These are phyloP conservation scores for Neolamprologus multifasciatus DNA, from an alignment of 2,797 vertebrate species.

Conservation along the genomic window DNA sequence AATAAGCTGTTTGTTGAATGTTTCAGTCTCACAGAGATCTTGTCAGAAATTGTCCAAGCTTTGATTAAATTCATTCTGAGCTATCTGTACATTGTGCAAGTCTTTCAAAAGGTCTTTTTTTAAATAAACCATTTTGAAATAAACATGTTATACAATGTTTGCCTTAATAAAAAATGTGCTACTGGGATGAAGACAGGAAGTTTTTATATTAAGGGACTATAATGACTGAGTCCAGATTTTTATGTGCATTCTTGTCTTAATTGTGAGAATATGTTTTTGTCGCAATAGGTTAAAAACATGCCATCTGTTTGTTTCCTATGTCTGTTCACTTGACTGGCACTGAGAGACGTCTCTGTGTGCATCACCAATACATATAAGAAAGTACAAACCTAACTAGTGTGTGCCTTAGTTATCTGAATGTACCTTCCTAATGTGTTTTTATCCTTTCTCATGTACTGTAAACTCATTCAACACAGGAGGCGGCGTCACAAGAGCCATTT, in stretches of 20 bases:
- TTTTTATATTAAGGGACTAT: not conserved
- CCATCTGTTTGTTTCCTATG: not conserved
- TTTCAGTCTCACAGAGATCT: not conserved
- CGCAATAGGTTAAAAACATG: not conserved
- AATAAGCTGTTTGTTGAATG: not conserved
- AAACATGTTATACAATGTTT: not conserved
- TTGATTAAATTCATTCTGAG: not conserved
- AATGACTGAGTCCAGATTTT: not conserved
- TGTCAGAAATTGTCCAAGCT: not conserved
- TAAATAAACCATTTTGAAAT: not conserved
- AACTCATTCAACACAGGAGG: not conserved
- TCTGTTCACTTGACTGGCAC: not conserved
- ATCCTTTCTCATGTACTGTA: not conserved
- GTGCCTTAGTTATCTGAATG: constrained; percentile 58
- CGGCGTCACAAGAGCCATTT: not conserved
- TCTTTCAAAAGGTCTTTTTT: not conserved
- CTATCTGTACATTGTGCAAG: not conserved
- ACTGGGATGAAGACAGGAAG: not conserved
- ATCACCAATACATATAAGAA: not conserved
- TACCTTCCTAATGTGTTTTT: not conserved
- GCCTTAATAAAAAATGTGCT: not conserved
- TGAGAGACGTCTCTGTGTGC: not conserved
- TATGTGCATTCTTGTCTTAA: not conserved
- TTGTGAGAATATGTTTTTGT: not conserved
- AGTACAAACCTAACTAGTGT: constrained; percentile 24